These are phyloP conservation scores for Turritopsis rubra DNA, from an alignment of 30 jellyfish, hydroid and myxozoan genomes.

Conservation along the genomic window DNA sequence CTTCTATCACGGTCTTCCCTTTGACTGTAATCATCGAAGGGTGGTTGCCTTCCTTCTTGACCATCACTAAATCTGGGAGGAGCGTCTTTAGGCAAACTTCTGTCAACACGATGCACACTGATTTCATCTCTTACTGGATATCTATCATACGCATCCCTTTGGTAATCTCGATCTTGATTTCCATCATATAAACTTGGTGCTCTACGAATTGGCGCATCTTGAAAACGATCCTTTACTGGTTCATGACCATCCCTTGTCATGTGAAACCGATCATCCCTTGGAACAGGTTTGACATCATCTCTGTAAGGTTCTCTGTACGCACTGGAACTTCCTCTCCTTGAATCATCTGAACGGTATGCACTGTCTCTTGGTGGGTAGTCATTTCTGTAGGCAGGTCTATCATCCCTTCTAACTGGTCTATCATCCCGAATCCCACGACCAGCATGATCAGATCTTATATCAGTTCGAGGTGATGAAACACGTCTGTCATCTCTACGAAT, in stretches of 20 bases:
- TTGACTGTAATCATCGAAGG: not conserved
- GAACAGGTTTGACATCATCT: not conserved
- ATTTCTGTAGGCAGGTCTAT: not conserved
- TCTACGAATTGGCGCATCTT: not conserved
- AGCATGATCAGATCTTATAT: not conserved
- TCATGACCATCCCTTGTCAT: not conserved
- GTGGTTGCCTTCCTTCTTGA: not conserved
- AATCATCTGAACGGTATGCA: not conserved
- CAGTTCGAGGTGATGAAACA: not conserved
- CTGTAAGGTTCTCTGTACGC: not conserved
- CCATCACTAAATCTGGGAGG: not conserved
- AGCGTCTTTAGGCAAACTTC: not conserved
- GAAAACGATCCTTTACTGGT: not conserved
- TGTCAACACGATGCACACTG: not conserved
- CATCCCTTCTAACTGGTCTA: not conserved
- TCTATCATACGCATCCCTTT: not conserved
- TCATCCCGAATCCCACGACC: not conserved
- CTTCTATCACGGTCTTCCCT: not conserved
- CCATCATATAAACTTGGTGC: not conserved
- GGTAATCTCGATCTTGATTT: not conserved
- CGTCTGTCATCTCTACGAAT: conserved; percentile 2
- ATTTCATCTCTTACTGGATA: not conserved
- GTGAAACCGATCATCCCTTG: conserved; percentile 1
- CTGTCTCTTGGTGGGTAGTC: not conserved
- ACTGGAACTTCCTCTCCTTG: not conserved